Conservation (phyloP, 2,113 vertebrate species). For the Archocentrus centrarchus region DNA sequence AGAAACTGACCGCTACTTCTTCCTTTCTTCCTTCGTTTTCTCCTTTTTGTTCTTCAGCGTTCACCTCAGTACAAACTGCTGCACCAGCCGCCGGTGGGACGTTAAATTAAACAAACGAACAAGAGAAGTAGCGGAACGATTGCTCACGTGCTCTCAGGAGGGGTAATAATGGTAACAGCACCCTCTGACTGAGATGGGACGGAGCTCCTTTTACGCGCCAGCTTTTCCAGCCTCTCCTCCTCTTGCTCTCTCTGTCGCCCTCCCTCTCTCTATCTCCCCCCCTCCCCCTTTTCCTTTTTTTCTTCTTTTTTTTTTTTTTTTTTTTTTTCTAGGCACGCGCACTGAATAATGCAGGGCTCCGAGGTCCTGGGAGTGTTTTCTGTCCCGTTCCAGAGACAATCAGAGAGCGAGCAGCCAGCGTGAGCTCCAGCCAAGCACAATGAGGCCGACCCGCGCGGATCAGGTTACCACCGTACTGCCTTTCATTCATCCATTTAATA, state of each 20-base stretch:
- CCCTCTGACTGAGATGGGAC: constrained; percentile 58
- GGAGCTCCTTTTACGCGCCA: constrained; percentile 66
- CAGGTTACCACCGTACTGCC: constrained; percentile 75
- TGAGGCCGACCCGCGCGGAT: constrained; percentile 69
- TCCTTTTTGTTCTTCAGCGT: neutral
- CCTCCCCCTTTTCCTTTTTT: neutral
- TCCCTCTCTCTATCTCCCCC: neutral
- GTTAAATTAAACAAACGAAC: neutral
- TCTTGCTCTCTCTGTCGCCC: neutral
- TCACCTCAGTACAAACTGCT: neutral
- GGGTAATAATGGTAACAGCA: constrained; percentile 24
- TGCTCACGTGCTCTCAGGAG: constrained; percentile 1
- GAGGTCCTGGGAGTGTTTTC: constrained; percentile 76
- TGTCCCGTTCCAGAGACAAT: constrained; percentile 78
- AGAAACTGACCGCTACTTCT: constrained; percentile 24
- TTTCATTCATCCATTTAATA: constrained; percentile 75
- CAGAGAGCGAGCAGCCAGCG: constrained; percentile 60
- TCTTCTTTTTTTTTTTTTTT: neutral
- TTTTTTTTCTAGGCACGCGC: constrained; percentile 59
- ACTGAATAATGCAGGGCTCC: constrained; percentile 83
- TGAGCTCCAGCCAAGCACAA: constrained; percentile 67
- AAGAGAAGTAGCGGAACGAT: constrained; percentile 7
- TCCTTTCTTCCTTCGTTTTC: neutral
- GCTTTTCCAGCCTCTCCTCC: constrained; percentile 59
- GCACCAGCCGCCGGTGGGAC: neutral